These are phyloP conservation scores for Serranus cabrilla DNA, from an alignment of 2,797 vertebrate genomes.

Conservation along the genomic window DNA sequence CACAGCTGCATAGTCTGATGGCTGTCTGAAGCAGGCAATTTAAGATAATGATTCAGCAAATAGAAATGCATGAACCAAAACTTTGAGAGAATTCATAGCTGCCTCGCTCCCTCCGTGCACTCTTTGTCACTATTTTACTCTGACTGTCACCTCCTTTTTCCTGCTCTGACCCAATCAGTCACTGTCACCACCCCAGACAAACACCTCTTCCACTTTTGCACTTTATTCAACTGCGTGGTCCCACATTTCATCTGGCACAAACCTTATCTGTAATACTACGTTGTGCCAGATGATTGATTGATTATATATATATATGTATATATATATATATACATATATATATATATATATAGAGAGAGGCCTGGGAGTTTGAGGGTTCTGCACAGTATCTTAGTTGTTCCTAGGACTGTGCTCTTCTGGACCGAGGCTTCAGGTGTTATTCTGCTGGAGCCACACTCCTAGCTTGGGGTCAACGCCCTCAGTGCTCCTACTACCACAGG, in stretches of 20 bases:
- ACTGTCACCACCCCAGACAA: conserved; percentile 17
- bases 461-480: no score
- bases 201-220: background rate
- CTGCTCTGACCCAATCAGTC: conserved; percentile 44
- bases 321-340: no score
- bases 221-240: background rate
- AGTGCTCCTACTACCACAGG: no score
- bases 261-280: no score
- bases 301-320: no score
- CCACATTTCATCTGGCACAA: background rate
- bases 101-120: background rate
- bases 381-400: no score
- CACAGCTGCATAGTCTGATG: background rate
- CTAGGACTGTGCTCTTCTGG: no score
- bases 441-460: no score
- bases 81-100: background rate
- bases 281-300: no score
- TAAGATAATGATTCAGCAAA: conserved; percentile 27
- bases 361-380: no score
- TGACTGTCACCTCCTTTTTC: conserved; percentile 43
- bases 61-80: conserved; percentile 17
- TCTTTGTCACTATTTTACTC: conserved; percentile 21
- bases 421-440: no score
- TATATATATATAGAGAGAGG: no score
- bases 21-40: conserved; percentile 10